These are phyloP conservation scores for Plotosus lineatus DNA, from an alignment of 2,113 vertebrate species.

Conservation along the genomic window DNA sequence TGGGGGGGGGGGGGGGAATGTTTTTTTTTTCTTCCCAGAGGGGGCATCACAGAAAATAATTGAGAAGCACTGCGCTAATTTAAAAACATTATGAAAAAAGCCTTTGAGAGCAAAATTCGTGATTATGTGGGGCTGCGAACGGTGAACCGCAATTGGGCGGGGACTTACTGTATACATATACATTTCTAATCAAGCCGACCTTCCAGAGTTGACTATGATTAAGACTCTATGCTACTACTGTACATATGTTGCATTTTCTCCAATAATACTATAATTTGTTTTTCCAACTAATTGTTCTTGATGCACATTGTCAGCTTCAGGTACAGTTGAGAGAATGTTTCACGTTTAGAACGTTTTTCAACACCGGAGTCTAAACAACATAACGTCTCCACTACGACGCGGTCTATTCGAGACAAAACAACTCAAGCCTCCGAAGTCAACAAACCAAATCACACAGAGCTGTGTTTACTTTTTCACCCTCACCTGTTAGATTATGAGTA, in stretches of 20 bases:
- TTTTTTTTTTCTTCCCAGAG: no score
- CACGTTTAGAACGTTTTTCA: slow-evolving; percentile 26
- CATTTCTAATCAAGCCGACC: no score
- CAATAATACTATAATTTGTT: slow-evolving; percentile 11
- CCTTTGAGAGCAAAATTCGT: no score
- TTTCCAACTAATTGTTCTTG: neutral
- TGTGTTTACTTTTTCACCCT: slow-evolving; percentile 16
- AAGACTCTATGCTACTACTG: neutral
- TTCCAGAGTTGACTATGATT: neutral
- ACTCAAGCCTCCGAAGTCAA: slow-evolving; percentile 38
- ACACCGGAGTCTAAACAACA: slow-evolving; percentile 47
- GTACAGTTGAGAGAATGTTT: neutral
- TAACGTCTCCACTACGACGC: slow-evolving; percentile 23
- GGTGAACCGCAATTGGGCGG: no score
- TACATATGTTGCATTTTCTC: neutral
- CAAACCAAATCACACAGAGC: slow-evolving; percentile 27
- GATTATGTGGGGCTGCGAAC: no score
- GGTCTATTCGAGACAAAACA: slow-evolving; percentile 51
- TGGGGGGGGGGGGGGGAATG: no score
- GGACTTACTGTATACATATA: no score
- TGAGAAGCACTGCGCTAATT: no score
- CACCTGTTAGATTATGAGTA: slow-evolving; percentile 42
- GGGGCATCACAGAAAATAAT: no score
- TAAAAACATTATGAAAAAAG: neutral
- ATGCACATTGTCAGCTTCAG: neutral